A percentile compares a stretch with the other conserved stretches of the same genome.
Conservation (phyloP, 1,140 invertebrate species). For the Ostrea denselamellosa region DNA sequence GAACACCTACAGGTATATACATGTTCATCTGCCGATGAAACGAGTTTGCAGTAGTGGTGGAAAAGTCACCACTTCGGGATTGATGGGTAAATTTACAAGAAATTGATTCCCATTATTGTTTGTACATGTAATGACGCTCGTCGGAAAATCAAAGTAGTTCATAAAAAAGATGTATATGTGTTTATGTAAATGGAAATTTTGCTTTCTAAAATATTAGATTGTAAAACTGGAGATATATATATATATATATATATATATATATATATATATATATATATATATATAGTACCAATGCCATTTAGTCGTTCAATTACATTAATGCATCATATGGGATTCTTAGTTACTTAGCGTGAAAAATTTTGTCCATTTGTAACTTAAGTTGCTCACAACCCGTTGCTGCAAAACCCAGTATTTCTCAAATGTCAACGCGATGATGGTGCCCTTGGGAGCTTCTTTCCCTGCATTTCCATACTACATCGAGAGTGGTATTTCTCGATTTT, state of each 20-base stretch:
- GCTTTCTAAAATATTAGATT: no score
- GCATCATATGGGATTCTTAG: background rate
- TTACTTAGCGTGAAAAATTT: background rate
- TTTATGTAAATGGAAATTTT: no score
- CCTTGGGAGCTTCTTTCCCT: background rate
- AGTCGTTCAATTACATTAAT: constrained; percentile 23
- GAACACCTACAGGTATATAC: no score
- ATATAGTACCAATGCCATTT: background rate
- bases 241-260: background rate
- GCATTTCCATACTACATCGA: background rate
- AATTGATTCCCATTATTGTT: no score
- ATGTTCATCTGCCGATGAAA: no score
- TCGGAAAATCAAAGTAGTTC: no score
- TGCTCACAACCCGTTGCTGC: constrained; percentile 22
- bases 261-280: background rate
- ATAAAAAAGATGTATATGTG: no score
- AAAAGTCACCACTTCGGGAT: no score
- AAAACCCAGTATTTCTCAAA: background rate
- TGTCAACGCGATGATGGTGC: background rate
- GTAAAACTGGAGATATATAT: background rate
- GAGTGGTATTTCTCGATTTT: background rate
- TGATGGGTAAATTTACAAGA: no score
- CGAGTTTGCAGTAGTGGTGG: no score
- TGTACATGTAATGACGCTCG: no score
- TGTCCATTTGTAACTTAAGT: constrained; percentile 26